Percentiles rank a stretch among this genome's conserved stretches.
These are phyloP conservation scores for Intellagama lesueurii DNA, from an alignment of 2,797 vertebrate species.

Conservation along the genomic window DNA sequence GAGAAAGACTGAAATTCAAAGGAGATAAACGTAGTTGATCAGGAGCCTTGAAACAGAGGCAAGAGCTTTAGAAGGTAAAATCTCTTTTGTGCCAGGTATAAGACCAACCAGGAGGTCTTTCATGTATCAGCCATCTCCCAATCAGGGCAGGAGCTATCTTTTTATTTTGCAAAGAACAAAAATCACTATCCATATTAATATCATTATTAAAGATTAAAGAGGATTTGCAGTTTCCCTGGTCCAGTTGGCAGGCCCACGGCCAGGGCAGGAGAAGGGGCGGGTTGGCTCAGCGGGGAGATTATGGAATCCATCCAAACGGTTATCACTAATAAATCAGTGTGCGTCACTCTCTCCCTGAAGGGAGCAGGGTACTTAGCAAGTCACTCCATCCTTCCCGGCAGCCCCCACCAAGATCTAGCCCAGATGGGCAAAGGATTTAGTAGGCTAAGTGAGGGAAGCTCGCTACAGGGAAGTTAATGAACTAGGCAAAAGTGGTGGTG, in stretches of 20 bases:
- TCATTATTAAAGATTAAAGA: constrained; percentile 65
- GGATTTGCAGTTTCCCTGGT: constrained; percentile 52
- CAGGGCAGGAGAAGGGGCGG: constrained; percentile 19
- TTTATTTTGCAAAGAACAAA: constrained; percentile 63
- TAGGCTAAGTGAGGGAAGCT: not conserved
- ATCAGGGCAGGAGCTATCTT: constrained; percentile 55
- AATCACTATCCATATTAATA: constrained; percentile 59
- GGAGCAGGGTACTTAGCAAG: not conserved
- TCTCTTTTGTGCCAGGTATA: constrained; percentile 58
- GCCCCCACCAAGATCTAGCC: not conserved
- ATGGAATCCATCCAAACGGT: constrained; percentile 32
- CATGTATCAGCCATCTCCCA: constrained; percentile 51
- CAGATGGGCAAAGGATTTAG: constrained; percentile 24
- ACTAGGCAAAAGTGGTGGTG: not conserved
- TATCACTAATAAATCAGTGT: constrained; percentile 6
- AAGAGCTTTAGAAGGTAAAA: constrained; percentile 60
- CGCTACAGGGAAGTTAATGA: not conserved
- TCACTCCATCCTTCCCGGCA: not conserved
- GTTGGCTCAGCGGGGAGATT: constrained; percentile 27
- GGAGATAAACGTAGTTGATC: constrained; percentile 63
- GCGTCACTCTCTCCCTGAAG: not conserved
- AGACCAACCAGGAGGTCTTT: constrained; percentile 31
- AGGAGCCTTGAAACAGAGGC: constrained; percentile 58
- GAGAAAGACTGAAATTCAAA: constrained; percentile 66
- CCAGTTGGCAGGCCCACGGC: constrained; percentile 38